Percentiles rank a stretch among this genome's conserved stretches.
Conservation (phyloP, 2,888 invertebrate species). For the Eupsilia transversa region DNA sequence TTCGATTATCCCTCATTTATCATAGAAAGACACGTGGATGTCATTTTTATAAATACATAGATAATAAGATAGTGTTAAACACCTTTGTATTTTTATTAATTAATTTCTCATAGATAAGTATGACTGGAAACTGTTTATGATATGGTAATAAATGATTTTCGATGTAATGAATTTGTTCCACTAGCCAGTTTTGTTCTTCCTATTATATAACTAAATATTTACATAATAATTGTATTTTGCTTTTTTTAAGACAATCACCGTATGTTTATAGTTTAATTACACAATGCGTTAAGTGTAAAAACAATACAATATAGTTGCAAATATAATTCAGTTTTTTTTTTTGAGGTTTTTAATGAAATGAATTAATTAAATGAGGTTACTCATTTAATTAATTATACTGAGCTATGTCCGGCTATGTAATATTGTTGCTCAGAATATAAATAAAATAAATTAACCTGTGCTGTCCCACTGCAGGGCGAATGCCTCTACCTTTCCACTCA, state of each 20-base stretch:
- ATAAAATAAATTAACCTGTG: background rate
- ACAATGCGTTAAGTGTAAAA: conserved; percentile 36
- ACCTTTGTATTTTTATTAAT: conserved; percentile 49
- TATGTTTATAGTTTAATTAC: conserved; percentile 45
- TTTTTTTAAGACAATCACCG: conserved; percentile 42
- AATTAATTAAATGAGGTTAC: too few species aligned
- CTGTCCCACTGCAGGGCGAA: too few species aligned
- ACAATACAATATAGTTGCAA: conserved; percentile 49
- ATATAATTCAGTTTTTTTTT: background rate
- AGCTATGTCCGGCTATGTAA: background rate
- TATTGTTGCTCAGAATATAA: too few species aligned
- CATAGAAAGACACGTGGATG: conserved; percentile 14
- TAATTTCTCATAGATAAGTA: conserved; percentile 50
- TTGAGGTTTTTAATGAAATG: too few species aligned
- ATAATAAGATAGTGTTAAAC: conserved; percentile 54
- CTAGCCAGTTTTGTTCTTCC: conserved; percentile 29
- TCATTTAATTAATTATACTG: too few species aligned
- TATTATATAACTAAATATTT: conserved; percentile 33
- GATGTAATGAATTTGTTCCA: conserved; percentile 46
- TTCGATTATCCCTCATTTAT: conserved; percentile 47
- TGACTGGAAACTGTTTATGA: conserved; percentile 28
- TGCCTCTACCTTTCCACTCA: background rate
- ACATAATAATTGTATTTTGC: conserved; percentile 38
- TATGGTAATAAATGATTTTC: conserved; percentile 40
- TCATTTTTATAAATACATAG: conserved; percentile 48